Evolutionary conservation across 2,113 vertebrate species (phyloP).

Genomic region (Odobenus rosmarus): DNA sequence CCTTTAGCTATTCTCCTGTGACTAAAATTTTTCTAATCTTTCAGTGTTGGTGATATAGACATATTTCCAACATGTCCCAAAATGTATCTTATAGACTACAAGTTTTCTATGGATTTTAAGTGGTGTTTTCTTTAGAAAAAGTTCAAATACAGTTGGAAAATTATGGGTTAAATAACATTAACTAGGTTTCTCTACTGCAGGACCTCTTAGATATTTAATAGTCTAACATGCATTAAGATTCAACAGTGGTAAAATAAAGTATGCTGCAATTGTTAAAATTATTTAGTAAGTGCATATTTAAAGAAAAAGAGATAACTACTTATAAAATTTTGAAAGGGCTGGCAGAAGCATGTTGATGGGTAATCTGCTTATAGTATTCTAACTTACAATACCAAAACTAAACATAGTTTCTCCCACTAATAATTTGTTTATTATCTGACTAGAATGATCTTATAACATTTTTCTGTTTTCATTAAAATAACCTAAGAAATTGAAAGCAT

Average conservation of each 20-base stretch:
- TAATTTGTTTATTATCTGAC: neutral
- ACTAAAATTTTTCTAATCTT: constrained; percentile 1
- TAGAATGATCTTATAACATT: neutral
- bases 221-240: neutral
- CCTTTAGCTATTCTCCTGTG: neutral
- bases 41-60: neutral
- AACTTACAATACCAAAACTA: neutral
- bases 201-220: neutral
- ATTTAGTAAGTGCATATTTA: neutral
- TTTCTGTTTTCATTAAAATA: neutral
- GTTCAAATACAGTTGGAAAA: neutral
- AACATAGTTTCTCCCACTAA: neutral
- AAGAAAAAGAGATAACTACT: neutral
- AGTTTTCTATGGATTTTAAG: neutral
- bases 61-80: neutral
- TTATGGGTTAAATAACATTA: neutral
- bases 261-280: neutral
- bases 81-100: neutral
- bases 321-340: neutral
- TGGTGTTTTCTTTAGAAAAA: neutral
- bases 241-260: neutral
- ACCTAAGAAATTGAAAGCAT: neutral
- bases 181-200: neutral
- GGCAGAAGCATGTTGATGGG: neutral
- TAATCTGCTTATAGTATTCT: neutral